These are phyloP conservation scores for Thripadectes ignobilis DNA, from an alignment of 2,797 vertebrate species.

Conservation along the genomic window DNA sequence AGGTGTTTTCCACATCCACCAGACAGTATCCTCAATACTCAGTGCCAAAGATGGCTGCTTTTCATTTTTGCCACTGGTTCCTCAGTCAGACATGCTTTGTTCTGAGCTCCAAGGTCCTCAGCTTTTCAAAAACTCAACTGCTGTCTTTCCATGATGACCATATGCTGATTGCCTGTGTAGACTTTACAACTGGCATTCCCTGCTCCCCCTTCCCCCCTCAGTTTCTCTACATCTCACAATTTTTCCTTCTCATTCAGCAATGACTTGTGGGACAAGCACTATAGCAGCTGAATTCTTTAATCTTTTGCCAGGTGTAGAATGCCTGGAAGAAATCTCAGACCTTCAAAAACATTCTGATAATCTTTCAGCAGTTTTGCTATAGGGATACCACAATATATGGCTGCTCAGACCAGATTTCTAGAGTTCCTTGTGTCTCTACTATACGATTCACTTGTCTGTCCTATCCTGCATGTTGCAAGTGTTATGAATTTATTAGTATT, in stretches of 20 bases:
- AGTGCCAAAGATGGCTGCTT: background rate
- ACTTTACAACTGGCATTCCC: background rate
- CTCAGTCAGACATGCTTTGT: background rate
- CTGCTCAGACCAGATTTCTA: background rate
- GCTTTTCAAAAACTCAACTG: background rate
- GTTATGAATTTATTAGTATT: background rate
- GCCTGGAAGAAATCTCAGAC: constrained; percentile 29
- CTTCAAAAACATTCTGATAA: constrained; percentile 47
- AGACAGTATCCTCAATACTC: background rate
- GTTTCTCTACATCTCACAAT: background rate
- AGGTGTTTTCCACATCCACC: background rate
- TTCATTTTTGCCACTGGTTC: background rate
- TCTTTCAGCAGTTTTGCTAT: constrained; percentile 10
- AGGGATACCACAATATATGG: background rate
- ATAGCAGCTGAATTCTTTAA: constrained; percentile 21
- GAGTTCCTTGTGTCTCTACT: background rate
- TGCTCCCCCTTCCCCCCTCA: background rate
- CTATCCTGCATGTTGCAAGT: background rate
- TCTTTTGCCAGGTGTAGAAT: constrained; percentile 27
- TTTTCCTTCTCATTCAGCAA: background rate
- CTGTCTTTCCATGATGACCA: background rate
- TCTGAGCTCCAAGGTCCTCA: background rate
- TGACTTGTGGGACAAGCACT: background rate
- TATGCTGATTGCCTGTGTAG: rapidly evolving
- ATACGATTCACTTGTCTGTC: background rate